A percentile compares a stretch with the other conserved stretches of the same genome.
These are phyloP conservation scores for Ischnus inquisitorius DNA, from an alignment of 2,888 invertebrate species.

Conservation along the genomic window DNA sequence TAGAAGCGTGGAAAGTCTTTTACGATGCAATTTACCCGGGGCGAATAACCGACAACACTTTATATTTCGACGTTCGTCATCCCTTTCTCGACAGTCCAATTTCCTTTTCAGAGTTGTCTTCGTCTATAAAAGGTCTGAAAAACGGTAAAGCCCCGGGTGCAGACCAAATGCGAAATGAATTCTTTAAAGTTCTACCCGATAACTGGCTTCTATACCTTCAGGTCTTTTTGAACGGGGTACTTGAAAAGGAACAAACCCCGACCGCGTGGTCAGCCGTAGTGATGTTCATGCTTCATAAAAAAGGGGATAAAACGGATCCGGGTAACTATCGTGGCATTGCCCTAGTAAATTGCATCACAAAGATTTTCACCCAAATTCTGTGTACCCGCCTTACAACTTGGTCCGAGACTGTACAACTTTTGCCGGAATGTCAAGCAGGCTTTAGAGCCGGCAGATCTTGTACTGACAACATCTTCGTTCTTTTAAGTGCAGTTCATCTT, in stretches of 20 bases:
- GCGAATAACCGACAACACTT: too few species aligned
- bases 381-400: constrained; percentile 56
- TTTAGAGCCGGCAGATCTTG: constrained; percentile 60
- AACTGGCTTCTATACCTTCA: constrained; percentile 27
- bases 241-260: constrained; percentile 12
- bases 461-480: constrained; percentile 69
- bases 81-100: constrained; percentile 2
- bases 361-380: constrained; percentile 65
- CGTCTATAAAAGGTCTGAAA: constrained; percentile 7
- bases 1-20: too few species aligned
- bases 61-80: background rate
- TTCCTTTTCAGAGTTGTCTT: background rate
- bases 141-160: constrained; percentile 22
- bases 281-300: constrained; percentile 44
- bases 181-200: constrained; percentile 16
- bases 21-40: too few species aligned
- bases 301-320: constrained; percentile 44
- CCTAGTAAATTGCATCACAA: constrained; percentile 64
- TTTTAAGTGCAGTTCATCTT: constrained; percentile 51
- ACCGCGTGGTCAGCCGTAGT: constrained; percentile 18
- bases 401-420: constrained; percentile 47
- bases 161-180: constrained; percentile 31
- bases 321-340: constrained; percentile 70
- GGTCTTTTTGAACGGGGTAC: constrained; percentile 24
- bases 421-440: constrained; percentile 66